These are phyloP conservation scores for Colletes latitarsis DNA, from an alignment of 1,140 invertebrate genomes.

Conservation along the genomic window DNA sequence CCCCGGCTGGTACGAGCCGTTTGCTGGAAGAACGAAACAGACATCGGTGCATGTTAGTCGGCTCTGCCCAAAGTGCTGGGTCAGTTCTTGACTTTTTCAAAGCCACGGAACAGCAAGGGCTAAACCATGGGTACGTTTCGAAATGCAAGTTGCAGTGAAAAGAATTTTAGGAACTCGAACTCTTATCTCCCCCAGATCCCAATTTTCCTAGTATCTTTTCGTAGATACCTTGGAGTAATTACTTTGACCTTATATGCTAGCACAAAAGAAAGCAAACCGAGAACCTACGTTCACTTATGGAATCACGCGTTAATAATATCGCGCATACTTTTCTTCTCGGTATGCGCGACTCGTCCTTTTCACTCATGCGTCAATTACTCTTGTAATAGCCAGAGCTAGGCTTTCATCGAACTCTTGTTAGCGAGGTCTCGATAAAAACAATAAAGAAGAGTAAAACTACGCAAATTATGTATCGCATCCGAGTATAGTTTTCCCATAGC, in stretches of 20 bases:
- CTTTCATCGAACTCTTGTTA: too few relatives aligned
- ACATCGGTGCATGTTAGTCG: conserved; percentile 24
- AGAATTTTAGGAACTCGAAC: too few relatives aligned
- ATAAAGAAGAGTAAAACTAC: too few relatives aligned
- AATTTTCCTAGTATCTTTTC: background rate
- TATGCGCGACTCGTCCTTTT: conserved; percentile 46
- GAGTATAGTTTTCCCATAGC: too few relatives aligned
- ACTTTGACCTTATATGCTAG: background rate
- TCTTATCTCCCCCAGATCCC: too few relatives aligned
- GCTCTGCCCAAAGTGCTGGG: background rate
- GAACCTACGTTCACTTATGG: background rate
- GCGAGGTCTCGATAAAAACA: too few relatives aligned
- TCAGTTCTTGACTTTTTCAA: too few relatives aligned
- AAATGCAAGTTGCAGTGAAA: too few relatives aligned
- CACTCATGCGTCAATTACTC: conserved; percentile 30
- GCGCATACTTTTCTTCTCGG: conserved; percentile 41
- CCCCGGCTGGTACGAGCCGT: conserved; percentile 92
- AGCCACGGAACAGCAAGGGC: too few relatives aligned
- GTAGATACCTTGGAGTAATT: background rate
- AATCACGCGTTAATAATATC: conserved; percentile 8
- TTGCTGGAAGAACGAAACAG: conserved; percentile 86
- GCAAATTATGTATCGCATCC: too few relatives aligned
- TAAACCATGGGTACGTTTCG: too few relatives aligned
- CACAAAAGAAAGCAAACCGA: background rate
- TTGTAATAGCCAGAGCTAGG: background rate